Evolutionary conservation across 2,888 invertebrate genomes (phyloP), one percentile per base, ranked within the genome.

Genomic region (Pseudoips prasinana): DNA sequence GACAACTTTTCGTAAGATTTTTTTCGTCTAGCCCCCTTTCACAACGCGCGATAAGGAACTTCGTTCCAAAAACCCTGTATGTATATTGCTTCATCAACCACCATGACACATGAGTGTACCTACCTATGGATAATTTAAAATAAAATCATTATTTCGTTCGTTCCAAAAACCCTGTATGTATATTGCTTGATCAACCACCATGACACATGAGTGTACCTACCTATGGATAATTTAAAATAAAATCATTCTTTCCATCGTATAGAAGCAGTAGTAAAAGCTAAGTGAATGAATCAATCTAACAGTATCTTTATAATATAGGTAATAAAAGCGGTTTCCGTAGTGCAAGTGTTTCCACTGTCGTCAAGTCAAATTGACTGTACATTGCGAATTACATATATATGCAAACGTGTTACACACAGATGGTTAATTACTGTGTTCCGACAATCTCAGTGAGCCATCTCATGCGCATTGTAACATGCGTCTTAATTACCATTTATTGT

Each of bases 371-470:
- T n/a, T n/a, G n/a, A n/a, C n/a, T 25, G 22, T 14, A n/a, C 14
- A 20, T 22, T 35, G 27, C 11, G 37, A 41, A 44, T 28, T 6
- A 5, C 18, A 18, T 5, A 18, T 27, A 28, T 40, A 41, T 46
- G 33, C 40, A 42, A 41, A 51, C 43, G 26, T 36, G 33, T 47
- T 34, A 42, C 39, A 31, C 25, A 44, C 41, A 54, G 30, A 46
- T 42, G 31, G 37, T 40, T 57, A 55, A 55, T 57, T 55, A 36
- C 42, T 35, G 29, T 25, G 27, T 34, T 42, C 36, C 31, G 26
- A 33, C 31, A 51, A 68, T 75, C 73, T 74, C 49, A 60, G 58
- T 69, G 61, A 70, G 57, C 54, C 72, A 75, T 75, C 73, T 58
- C 18, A 39, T 36, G 33, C 25, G 39, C 41, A 33, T 44, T 48